Conservation (phyloP, 2,113 vertebrate species). For the Bungarus multicinctus region DNA sequence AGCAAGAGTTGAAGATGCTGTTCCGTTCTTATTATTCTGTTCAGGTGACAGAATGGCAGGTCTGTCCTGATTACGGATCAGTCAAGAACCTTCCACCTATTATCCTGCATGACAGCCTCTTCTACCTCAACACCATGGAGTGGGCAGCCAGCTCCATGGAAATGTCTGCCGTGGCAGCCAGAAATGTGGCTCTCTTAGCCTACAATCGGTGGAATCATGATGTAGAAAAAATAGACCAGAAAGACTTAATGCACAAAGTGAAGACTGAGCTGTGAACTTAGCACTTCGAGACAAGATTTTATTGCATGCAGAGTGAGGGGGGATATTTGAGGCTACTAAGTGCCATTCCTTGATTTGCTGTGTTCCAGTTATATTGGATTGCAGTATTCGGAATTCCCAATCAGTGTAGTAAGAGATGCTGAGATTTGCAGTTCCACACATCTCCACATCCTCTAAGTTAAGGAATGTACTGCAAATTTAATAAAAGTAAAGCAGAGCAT, state of each 20-base stretch:
- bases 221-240: slow-evolving; percentile 93
- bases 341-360: not conserved
- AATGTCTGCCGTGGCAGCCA: slow-evolving; percentile 90
- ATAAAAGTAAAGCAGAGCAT: slow-evolving; percentile 2
- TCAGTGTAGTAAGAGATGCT: not conserved
- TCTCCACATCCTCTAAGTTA: not conserved
- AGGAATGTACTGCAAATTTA: not conserved
- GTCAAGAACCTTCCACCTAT: slow-evolving; percentile 76
- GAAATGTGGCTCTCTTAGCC: slow-evolving; percentile 93
- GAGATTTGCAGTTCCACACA: not conserved
- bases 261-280: slow-evolving; percentile 89
- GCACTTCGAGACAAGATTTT: not conserved
- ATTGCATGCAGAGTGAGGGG: slow-evolving; percentile 30
- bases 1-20: slow-evolving; percentile 87
- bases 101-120: slow-evolving; percentile 87
- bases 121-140: slow-evolving; percentile 92
- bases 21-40: slow-evolving; percentile 98
- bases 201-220: slow-evolving; percentile 94
- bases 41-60: slow-evolving; percentile 88
- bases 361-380: not conserved
- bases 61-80: slow-evolving; percentile 82
- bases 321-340: slow-evolving; percentile 26
- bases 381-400: not conserved
- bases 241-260: slow-evolving; percentile 94
- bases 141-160: slow-evolving; percentile 96